phyloP scores from a whole-genome alignment of 2,797 vertebrate genomes.

The Anableps anableps region DNA sequence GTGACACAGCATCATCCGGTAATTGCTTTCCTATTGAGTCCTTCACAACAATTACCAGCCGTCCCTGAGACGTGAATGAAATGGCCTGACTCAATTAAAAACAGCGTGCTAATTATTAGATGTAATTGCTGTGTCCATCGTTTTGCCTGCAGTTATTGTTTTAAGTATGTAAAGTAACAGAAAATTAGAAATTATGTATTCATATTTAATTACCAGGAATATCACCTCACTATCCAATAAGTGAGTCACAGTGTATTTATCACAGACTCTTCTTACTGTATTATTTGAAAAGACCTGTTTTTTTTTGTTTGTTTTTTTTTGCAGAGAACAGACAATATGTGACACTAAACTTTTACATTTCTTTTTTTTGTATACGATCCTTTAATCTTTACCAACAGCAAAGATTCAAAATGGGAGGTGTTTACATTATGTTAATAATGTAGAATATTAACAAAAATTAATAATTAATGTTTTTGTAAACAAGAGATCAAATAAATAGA shows the following conservation, averaged over 20 bases:
- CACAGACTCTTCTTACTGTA: slow-evolving; percentile 58
- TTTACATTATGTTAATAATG: background rate
- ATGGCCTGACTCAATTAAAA: slow-evolving; percentile 68
- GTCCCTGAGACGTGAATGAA: slow-evolving; percentile 66
- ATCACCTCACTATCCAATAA: slow-evolving; percentile 56
- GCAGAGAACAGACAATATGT: slow-evolving; percentile 13
- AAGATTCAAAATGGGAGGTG: background rate
- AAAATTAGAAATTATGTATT: slow-evolving; percentile 69
- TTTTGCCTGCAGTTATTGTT: slow-evolving; percentile 58
- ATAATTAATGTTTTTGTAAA: background rate
- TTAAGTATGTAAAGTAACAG: slow-evolving; percentile 66
- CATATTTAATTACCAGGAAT: slow-evolving; percentile 58
- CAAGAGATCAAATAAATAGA: background rate
- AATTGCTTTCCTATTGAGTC: slow-evolving; percentile 69
- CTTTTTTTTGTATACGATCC: background rate
- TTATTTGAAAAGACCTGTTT: slow-evolving; percentile 40
- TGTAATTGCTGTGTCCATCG: slow-evolving; percentile 66
- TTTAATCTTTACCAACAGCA: background rate
- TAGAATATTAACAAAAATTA: background rate
- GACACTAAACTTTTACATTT: background rate
- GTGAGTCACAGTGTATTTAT: slow-evolving; percentile 53
- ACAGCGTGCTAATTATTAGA: slow-evolving; percentile 58
- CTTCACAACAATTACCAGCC: slow-evolving; percentile 69
- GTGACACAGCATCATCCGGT: slow-evolving; percentile 54
- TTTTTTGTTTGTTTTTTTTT: background rate